Conservation (phyloP, 2,113 vertebrate species). For the Tychaedon coryphoeus region DNA sequence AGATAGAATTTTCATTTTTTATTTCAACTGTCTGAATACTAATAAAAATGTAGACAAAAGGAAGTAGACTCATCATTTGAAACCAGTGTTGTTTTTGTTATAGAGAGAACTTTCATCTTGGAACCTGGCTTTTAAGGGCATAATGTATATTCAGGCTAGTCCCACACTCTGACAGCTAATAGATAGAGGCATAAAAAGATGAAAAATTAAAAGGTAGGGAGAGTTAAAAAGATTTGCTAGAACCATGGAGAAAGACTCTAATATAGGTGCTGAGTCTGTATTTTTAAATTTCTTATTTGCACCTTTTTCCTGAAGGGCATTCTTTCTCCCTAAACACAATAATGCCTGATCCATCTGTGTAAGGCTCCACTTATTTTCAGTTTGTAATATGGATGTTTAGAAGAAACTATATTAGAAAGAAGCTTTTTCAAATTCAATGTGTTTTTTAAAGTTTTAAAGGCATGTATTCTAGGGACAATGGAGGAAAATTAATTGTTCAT, state of each 20-base stretch:
- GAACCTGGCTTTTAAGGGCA: background rate
- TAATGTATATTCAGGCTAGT: background rate
- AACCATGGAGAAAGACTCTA: background rate
- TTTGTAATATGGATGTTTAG: background rate
- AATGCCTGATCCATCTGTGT: background rate
- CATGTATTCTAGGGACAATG: background rate
- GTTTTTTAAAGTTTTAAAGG: background rate
- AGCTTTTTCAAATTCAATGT: background rate
- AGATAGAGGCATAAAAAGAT: background rate
- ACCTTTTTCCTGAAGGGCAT: background rate
- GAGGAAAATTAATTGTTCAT: background rate
- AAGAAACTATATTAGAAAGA: background rate
- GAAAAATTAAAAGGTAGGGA: background rate
- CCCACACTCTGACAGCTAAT: background rate
- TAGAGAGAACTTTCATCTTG: background rate
- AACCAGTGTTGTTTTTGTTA: background rate
- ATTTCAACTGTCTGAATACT: background rate
- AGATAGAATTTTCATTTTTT: background rate
- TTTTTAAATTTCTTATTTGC: background rate
- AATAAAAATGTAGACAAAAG: background rate
- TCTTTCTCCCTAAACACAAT: background rate
- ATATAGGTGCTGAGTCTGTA: background rate
- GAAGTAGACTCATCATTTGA: background rate
- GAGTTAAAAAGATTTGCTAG: background rate
- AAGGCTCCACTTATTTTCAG: background rate